A percentile compares a stretch with the other conserved stretches of the same genome.
Evolutionary conservation across 2,113 vertebrate genomes (phyloP).

Genomic region (Hippocampus comes): DNA sequence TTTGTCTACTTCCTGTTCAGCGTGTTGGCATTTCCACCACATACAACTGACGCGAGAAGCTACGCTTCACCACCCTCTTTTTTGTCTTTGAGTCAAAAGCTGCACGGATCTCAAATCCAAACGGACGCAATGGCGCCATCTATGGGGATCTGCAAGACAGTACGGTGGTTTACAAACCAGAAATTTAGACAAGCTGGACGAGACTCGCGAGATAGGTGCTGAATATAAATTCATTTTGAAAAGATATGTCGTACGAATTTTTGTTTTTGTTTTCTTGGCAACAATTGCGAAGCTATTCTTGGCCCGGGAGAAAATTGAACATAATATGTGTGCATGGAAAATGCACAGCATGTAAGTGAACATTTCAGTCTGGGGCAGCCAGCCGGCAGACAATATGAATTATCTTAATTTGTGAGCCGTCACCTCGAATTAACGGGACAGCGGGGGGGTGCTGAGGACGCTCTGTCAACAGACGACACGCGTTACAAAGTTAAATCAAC

Average conservation of each 20-base stretch:
- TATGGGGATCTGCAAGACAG: no score
- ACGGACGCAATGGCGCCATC: no score
- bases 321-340: slow-evolving; percentile 1
- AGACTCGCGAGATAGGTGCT: no score
- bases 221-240: neutral
- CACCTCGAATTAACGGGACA: slow-evolving; percentile 65
- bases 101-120: no score
- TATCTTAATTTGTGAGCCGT: slow-evolving; percentile 67
- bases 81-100: no score
- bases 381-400: slow-evolving; percentile 62
- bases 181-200: no score
- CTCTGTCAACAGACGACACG: slow-evolving; percentile 26
- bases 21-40: no score
- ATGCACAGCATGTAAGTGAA: slow-evolving; percentile 3
- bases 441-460: neutral
- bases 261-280: neutral
- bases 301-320: neutral
- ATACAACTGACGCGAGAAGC: no score
- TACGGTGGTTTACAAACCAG: neutral
- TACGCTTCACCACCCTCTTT: no score
- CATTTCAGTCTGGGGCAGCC: slow-evolving; percentile 51
- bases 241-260: neutral
- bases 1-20: no score
- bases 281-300: neutral
- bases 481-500: slow-evolving; percentile 65